Evolutionary conservation across 2,797 vertebrate genomes (phyloP).

Genomic region (Oceanodroma leucorhoa): DNA sequence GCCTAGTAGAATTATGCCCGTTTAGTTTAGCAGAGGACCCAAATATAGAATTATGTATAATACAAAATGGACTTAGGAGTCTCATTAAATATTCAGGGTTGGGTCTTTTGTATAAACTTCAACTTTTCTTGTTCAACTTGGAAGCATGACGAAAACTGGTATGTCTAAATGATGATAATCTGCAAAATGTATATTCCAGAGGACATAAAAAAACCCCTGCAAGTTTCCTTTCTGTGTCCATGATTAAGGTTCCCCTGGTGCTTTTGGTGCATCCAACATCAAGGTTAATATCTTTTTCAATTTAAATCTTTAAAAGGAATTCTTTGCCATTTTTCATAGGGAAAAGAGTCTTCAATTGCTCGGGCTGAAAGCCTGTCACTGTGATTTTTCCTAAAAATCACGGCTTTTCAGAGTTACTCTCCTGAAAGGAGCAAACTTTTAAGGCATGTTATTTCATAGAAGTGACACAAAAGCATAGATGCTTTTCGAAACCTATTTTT

Average conservation of each 20-base stretch:
- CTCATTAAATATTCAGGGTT: not conserved
- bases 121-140: not conserved
- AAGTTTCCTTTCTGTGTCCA: not conserved
- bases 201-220: not conserved
- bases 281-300: not conserved
- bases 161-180: not conserved
- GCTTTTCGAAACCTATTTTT: conserved; percentile 6
- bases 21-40: not conserved
- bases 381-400: conserved; percentile 46
- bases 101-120: not conserved
- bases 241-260: not conserved
- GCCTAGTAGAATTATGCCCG: not conserved
- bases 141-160: not conserved
- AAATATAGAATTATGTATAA: not conserved
- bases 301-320: conserved; percentile 9
- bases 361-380: conserved; percentile 12
- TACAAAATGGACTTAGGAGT: not conserved
- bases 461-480: not conserved
- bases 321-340: conserved; percentile 1
- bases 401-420: conserved; percentile 16
- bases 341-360: not conserved
- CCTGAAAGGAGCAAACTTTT: conserved; percentile 29
- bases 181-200: not conserved
- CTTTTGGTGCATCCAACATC: not conserved
- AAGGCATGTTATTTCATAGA: not conserved